Percentiles rank a stretch among this genome's conserved stretches.
These are phyloP conservation scores for Odontocolon sp. DNA, from an alignment of 2,888 invertebrate species.

Conservation along the genomic window DNA sequence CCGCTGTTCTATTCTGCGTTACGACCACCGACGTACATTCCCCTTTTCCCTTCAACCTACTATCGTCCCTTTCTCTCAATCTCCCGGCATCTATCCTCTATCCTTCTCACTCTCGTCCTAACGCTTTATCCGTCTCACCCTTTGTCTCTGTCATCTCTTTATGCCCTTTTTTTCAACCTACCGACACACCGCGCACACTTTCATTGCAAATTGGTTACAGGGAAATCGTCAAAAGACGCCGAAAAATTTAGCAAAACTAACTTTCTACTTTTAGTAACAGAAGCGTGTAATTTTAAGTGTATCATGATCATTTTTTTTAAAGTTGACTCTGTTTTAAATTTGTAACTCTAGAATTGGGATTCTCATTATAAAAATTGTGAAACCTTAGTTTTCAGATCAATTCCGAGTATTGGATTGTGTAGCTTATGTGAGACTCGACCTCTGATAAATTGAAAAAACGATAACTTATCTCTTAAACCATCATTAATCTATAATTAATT, in stretches of 20 bases:
- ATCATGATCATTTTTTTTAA: too few relatives aligned
- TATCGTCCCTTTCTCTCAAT: not conserved
- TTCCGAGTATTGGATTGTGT: too few relatives aligned
- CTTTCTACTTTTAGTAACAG: conserved; percentile 20
- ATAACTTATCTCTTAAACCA: too few relatives aligned
- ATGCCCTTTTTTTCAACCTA: conserved; percentile 1
- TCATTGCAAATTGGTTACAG: conserved; percentile 47
- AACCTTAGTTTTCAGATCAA: too few relatives aligned
- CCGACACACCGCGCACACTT: not conserved
- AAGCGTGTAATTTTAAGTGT: too few relatives aligned
- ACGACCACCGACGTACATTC: conserved; percentile 55
- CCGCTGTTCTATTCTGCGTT: conserved; percentile 68
- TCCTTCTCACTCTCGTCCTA: conserved; percentile 49
- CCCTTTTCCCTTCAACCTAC: too few relatives aligned
- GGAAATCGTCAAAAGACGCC: conserved; percentile 4
- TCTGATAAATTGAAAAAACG: too few relatives aligned
- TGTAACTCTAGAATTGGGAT: too few relatives aligned
- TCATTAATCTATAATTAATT: too few relatives aligned
- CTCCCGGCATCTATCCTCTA: conserved; percentile 33
- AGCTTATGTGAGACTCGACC: too few relatives aligned
- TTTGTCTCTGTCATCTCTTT: conserved; percentile 32
- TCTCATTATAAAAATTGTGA: too few relatives aligned
- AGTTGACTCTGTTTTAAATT: too few relatives aligned
- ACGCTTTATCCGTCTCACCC: conserved; percentile 33
- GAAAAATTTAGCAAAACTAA: conserved; percentile 19